Conservation (phyloP, 2,797 vertebrate species). For the Clarias pachynema region DNA sequence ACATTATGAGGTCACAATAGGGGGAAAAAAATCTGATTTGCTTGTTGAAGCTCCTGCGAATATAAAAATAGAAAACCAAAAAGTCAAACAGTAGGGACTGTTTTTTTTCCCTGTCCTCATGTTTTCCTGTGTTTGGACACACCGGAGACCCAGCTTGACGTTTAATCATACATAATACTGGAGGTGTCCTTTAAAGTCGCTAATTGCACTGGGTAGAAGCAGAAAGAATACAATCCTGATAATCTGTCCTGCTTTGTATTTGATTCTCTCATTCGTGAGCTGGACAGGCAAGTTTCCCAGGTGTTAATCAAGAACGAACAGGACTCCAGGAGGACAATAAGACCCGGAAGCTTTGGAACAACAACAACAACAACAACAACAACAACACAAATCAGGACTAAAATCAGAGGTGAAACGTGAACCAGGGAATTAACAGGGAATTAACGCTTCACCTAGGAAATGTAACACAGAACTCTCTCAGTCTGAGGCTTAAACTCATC, state of each 20-base stretch:
- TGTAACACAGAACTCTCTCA: background rate
- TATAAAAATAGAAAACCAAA: too few relatives aligned
- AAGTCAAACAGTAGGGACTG: too few relatives aligned
- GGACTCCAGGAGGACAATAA: background rate
- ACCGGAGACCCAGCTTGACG: too few relatives aligned
- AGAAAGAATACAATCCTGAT: background rate
- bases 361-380: background rate
- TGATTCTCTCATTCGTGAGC: background rate
- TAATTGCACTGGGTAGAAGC: background rate
- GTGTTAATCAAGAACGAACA: background rate
- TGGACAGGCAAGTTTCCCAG: background rate
- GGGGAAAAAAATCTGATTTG: too few relatives aligned
- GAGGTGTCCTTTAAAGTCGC: too few relatives aligned
- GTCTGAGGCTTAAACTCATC: background rate
- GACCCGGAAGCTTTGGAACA: background rate
- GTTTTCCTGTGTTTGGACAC: too few relatives aligned
- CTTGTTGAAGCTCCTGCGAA: too few relatives aligned
- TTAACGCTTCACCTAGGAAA: background rate
- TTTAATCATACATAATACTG: too few relatives aligned
- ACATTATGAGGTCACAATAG: too few relatives aligned
- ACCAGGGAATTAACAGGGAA: background rate
- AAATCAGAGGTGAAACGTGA: constrained; percentile 1
- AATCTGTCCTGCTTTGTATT: background rate
- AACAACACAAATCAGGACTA: background rate
- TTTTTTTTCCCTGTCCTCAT: too few relatives aligned